Evolutionary conservation across 2,888 invertebrate genomes (phyloP).

Genomic region (Cataglyphis albicans): DNA sequence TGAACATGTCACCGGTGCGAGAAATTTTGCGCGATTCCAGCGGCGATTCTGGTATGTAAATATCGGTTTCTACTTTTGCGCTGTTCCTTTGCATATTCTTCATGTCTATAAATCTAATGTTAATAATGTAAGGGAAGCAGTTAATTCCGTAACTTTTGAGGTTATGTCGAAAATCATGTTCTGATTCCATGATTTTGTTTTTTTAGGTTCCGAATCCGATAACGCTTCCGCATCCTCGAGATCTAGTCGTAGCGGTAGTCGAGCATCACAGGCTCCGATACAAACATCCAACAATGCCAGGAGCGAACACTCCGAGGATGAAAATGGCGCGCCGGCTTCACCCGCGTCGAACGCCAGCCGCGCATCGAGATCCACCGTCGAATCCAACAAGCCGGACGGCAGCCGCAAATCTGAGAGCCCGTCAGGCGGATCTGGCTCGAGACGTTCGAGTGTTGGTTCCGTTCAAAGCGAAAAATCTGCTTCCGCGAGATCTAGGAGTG

Average conservation of each 20-base stretch:
- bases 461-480: constrained; percentile 78
- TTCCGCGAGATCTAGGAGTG: constrained; percentile 78
- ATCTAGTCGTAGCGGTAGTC: constrained; percentile 86
- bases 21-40: constrained; percentile 77
- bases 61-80: background rate
- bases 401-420: constrained; percentile 78
- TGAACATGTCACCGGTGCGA: constrained; percentile 75
- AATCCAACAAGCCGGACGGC: constrained; percentile 73
- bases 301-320: constrained; percentile 78
- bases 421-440: constrained; percentile 78
- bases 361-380: constrained; percentile 73
- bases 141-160: background rate
- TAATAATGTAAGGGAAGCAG: background rate
- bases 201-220: constrained; percentile 86
- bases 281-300: constrained; percentile 84
- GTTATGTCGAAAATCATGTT: background rate
- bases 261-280: constrained; percentile 84
- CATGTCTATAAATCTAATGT: background rate
- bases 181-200: background rate
- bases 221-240: constrained; percentile 85
- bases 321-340: constrained; percentile 73
- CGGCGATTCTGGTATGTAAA: constrained; percentile 78
- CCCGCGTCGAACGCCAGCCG: constrained; percentile 74
- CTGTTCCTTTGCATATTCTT: background rate
- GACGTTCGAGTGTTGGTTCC: constrained; percentile 81